phyloP scores from a whole-genome alignment of 2,113 vertebrate genomes.

The Origma solitaria region DNA sequence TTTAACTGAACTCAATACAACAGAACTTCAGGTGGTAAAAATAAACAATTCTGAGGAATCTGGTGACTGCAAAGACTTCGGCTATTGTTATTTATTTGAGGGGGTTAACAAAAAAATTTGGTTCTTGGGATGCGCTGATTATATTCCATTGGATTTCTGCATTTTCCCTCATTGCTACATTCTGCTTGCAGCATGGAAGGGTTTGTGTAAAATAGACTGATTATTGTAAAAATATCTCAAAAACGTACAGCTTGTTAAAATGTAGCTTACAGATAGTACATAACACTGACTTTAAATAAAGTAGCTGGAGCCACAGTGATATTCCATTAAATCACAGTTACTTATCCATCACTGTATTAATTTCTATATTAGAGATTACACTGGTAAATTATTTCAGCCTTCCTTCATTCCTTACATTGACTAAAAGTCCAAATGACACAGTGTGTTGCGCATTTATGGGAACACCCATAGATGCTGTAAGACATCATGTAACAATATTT shows the following conservation, averaged over 20 bases:
- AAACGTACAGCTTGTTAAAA: conserved; percentile 58
- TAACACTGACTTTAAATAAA: conserved; percentile 62
- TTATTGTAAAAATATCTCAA: conserved; percentile 55
- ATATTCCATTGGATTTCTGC: conserved; percentile 11
- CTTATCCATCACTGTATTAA: conserved; percentile 24
- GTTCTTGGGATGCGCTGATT: neutral
- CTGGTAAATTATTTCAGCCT: neutral
- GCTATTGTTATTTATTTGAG: neutral
- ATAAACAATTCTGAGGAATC: neutral
- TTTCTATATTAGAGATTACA: conserved; percentile 39
- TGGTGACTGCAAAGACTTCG: neutral
- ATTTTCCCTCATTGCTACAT: conserved; percentile 21
- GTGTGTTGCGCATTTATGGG: neutral
- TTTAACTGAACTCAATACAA: conserved; percentile 45
- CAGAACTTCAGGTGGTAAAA: conserved; percentile 30
- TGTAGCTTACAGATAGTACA: conserved; percentile 44
- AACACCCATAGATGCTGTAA: neutral
- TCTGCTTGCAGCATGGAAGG: conserved; percentile 31
- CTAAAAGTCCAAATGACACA: neutral
- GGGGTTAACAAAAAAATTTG: neutral
- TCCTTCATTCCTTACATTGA: neutral
- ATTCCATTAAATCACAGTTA: conserved; percentile 48
- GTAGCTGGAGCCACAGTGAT: conserved; percentile 39
- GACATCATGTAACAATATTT: neutral
- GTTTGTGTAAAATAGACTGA: conserved; percentile 49